phyloP scores from a whole-genome alignment of 1,140 invertebrate genomes.

The Eumeta japonica region DNA sequence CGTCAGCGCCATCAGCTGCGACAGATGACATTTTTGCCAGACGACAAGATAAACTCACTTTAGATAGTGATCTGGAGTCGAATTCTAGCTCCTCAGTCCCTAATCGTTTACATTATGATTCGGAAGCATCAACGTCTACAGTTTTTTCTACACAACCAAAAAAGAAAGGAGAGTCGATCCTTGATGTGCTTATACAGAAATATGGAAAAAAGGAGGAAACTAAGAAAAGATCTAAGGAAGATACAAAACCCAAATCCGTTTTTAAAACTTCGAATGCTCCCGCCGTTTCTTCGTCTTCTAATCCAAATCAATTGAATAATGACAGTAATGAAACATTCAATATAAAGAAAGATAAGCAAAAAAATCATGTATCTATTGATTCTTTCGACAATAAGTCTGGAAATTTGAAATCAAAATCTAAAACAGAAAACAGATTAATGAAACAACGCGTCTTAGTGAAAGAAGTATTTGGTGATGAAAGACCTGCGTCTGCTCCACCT shows the following conservation, averaged over 20 bases:
- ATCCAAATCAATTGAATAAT: conserved; percentile 60
- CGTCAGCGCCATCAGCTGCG: conserved; percentile 50
- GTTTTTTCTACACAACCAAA: conserved; percentile 57
- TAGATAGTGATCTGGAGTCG: conserved; percentile 67
- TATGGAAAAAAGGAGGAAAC: conserved; percentile 60
- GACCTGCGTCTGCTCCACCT: conserved; percentile 55
- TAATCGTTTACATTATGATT: conserved; percentile 64
- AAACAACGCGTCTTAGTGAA: conserved; percentile 76
- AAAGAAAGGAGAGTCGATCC: conserved; percentile 61
- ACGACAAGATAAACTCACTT: conserved; percentile 41
- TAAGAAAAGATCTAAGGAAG: conserved; percentile 58
- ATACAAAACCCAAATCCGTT: conserved; percentile 53
- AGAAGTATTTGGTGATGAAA: conserved; percentile 71
- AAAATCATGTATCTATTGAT: too few species aligned
- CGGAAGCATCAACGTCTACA: conserved; percentile 65
- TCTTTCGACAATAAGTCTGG: too few species aligned
- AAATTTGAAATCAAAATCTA: conserved; percentile 70
- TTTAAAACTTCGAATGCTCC: too few species aligned
- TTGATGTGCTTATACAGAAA: conserved; percentile 65
- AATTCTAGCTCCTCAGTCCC: conserved; percentile 63
- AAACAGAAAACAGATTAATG: conserved; percentile 72
- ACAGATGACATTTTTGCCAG: conserved; percentile 48
- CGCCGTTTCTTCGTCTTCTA: too few species aligned
- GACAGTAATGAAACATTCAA: conserved; percentile 53
- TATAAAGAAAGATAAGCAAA: conserved; percentile 55